Conservation (phyloP, 1,140 invertebrate genomes). For the Penaeus chinensis region DNA sequence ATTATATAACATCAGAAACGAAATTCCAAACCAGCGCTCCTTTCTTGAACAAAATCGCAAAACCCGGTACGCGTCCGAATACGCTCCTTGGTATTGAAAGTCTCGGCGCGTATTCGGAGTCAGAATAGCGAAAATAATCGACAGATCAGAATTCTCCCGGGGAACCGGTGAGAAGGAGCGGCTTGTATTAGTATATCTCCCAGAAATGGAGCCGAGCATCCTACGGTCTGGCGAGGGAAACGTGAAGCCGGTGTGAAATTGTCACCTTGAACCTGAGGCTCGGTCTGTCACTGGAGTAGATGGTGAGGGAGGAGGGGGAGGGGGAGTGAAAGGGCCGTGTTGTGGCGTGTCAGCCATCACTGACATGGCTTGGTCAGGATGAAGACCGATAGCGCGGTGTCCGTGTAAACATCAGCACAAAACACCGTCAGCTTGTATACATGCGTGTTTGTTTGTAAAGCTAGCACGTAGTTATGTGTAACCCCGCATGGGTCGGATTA, state of each 20-base stretch:
- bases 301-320: no score
- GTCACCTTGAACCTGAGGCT: slow-evolving; percentile 31
- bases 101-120: slow-evolving; percentile 26
- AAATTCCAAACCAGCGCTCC: not conserved
- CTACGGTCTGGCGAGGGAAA: slow-evolving; percentile 7
- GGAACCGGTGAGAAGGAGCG: not conserved
- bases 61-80: not conserved
- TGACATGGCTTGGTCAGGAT: no score
- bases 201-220: slow-evolving; percentile 21
- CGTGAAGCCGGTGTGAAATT: slow-evolving; percentile 25
- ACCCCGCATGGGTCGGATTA: no score
- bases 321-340: no score
- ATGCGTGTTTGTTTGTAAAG: no score
- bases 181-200: not conserved
- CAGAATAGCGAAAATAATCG: slow-evolving; percentile 14
- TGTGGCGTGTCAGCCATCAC: no score
- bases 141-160: slow-evolving; percentile 22
- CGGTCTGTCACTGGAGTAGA: no score
- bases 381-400: no score
- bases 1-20: no score
- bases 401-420: no score
- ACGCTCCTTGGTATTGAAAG: not conserved
- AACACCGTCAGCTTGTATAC: no score
- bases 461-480: no score
- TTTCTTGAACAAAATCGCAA: not conserved